These are phyloP conservation scores for Buphagus erythrorhynchus DNA, from an alignment of 2,797 vertebrate species.

Conservation along the genomic window DNA sequence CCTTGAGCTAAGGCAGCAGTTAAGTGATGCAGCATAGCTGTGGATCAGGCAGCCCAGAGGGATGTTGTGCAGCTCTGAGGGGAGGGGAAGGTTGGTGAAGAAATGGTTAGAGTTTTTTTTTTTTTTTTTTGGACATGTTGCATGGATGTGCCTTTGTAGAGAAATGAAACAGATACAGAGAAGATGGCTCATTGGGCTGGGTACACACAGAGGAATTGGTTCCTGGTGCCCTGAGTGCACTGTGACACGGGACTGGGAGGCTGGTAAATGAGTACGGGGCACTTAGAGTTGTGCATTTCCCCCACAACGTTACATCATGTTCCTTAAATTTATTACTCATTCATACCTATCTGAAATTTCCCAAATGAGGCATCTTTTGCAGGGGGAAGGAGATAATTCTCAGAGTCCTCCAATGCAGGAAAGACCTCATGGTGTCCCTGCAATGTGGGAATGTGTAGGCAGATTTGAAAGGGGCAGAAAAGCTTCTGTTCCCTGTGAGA, in stretches of 20 bases:
- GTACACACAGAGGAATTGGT: neutral
- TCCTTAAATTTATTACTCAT: neutral
- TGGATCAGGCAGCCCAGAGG: neutral
- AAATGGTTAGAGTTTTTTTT: neutral
- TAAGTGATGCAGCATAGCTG: neutral
- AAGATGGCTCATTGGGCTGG: neutral
- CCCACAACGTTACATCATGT: neutral
- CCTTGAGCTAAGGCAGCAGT: neutral
- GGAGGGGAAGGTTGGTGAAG: neutral
- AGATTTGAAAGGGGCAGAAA: neutral
- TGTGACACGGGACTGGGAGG: accelerated
- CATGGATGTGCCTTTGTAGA: neutral
- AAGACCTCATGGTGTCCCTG: neutral
- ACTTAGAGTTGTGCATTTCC: neutral
- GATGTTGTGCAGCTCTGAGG: neutral
- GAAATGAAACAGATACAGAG: neutral
- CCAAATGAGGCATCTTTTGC: neutral
- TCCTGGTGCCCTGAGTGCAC: neutral
- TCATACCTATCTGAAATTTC: neutral
- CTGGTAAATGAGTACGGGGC: accelerated
- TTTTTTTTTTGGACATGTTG: neutral
- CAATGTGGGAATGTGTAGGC: neutral
- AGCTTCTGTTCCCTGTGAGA: neutral
- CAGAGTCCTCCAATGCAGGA: neutral
- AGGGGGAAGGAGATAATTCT: neutral